Base-by-base conservation (phyloP, 2,113 vertebrate genomes). In the Merops nubicus region DNA sequence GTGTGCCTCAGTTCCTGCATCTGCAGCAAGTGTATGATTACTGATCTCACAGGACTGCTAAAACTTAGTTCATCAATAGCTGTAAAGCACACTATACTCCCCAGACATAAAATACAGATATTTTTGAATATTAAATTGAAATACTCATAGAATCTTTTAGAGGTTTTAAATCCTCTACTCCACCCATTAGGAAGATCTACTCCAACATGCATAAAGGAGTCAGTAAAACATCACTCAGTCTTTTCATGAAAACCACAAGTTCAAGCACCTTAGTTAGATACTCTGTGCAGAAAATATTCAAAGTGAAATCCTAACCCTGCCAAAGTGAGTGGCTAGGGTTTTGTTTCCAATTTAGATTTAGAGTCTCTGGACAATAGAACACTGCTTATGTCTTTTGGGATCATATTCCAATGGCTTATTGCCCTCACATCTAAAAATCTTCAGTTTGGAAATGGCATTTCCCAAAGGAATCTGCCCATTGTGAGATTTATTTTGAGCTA, bases 111-210 rank as follows among this genome's bases (percentile, higher is more conserved):
- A 83, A 80, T n/a, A 57, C 21, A 68, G 21, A 15, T 56, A 59
- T 70, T 78, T 93, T 59, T 74, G 53, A 90, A 94, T 50, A 70
- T 72, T 67, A 54, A 78, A 77, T 62, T 84, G 76, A 92, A 87
- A 92, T 89, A 70, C 25, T 67, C 33, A 25, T 34, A 51, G 56
- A 74, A 87, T 86, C 64, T 34, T 76, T 80, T 25, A 59, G 72
- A 47, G 19, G 12, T 50, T 96, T 91, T 80, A 85, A 94, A 90
- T 50, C n/a, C 3, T 14, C 28, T 74, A 5, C 56, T 85, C 54
- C 48, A 82, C 60, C 81, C 48, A 36, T 51, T 79, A 2, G 0
- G 26, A 90, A 51, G 29, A 38, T 50, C 67, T 73, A 38, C 14
- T 69, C 48, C 59, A 92, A 38, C 18, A 34, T 47, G 33, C 57